A percentile compares a stretch with the other conserved stretches of the same genome.
phyloP scores from a whole-genome alignment of 2,888 invertebrate genomes.

The Polietes domitor region DNA sequence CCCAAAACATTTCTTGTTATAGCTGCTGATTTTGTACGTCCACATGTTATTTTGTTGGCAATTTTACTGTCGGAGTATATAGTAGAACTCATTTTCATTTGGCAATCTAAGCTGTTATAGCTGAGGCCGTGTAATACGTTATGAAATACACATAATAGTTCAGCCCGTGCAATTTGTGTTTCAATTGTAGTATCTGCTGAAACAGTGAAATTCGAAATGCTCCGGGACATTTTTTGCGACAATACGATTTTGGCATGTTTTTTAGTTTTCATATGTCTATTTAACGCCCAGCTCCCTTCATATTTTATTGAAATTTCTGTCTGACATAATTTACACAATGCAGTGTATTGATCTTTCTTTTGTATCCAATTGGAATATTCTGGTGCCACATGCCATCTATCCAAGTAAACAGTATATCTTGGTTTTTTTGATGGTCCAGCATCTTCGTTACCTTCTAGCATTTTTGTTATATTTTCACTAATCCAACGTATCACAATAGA shows the following conservation, averaged over 20 bases:
- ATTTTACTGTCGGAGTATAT: constrained; percentile 40
- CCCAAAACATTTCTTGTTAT: constrained; percentile 1
- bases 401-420: too few relatives aligned
- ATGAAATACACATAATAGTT: constrained; percentile 34
- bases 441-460: too few relatives aligned
- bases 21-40: background rate
- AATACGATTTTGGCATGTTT: constrained; percentile 21
- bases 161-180: constrained; percentile 26
- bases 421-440: too few relatives aligned
- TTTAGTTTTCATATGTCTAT: constrained; percentile 42
- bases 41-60: background rate
- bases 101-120: constrained; percentile 31
- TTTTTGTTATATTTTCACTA: too few relatives aligned
- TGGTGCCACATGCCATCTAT: constrained; percentile 10
- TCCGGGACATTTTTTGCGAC: constrained; percentile 17
- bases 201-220: constrained; percentile 38
- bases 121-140: constrained; percentile 37
- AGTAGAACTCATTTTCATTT: constrained; percentile 37
- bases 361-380: constrained; percentile 13
- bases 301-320: constrained; percentile 40
- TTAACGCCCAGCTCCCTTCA: constrained; percentile 37
- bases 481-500: too few relatives aligned
- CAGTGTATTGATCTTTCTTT: constrained; percentile 24
- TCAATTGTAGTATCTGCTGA: constrained; percentile 19
- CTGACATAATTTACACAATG: constrained; percentile 34